Percentiles rank a stretch among this genome's conserved stretches.
phyloP scores from a whole-genome alignment of 1,140 invertebrate species.

The Zeugodacus cucurbitae region DNA sequence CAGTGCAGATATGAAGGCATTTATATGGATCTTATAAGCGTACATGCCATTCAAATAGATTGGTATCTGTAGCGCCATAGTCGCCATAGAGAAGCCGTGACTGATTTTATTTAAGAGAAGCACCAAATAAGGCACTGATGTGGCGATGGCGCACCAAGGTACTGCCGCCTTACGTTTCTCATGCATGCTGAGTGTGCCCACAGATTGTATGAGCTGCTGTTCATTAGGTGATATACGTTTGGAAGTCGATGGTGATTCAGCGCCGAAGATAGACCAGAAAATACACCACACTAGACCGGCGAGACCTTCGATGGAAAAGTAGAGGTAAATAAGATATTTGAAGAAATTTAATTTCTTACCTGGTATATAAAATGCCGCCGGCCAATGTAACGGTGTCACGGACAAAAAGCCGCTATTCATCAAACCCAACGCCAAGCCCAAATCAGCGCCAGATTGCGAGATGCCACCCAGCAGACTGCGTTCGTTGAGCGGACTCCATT shows the following conservation, averaged over 20 bases:
- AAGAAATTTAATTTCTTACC: too few species aligned
- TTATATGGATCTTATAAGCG: constrained; percentile 78
- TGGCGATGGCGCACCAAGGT: constrained; percentile 82
- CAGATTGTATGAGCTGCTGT: neutral
- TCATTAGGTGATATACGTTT: constrained; percentile 68
- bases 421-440: too few species aligned
- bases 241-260: constrained; percentile 73
- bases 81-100: constrained; percentile 80
- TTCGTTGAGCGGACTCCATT: constrained; percentile 76
- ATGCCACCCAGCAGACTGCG: constrained; percentile 69
- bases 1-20: constrained; percentile 77
- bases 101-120: constrained; percentile 61
- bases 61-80: constrained; percentile 79
- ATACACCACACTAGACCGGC: constrained; percentile 71
- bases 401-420: too few species aligned
- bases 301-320: constrained; percentile 64
- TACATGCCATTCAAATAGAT: constrained; percentile 86
- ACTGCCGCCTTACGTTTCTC: neutral
- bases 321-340: too few species aligned
- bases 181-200: too few species aligned
- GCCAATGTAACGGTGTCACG: too few species aligned
- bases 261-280: constrained; percentile 72
- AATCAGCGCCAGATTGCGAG: constrained; percentile 72
- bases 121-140: constrained; percentile 83
- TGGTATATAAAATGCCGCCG: too few species aligned